phyloP scores from a whole-genome alignment of 2,113 vertebrate species.

The Danionella cerebrum region DNA sequence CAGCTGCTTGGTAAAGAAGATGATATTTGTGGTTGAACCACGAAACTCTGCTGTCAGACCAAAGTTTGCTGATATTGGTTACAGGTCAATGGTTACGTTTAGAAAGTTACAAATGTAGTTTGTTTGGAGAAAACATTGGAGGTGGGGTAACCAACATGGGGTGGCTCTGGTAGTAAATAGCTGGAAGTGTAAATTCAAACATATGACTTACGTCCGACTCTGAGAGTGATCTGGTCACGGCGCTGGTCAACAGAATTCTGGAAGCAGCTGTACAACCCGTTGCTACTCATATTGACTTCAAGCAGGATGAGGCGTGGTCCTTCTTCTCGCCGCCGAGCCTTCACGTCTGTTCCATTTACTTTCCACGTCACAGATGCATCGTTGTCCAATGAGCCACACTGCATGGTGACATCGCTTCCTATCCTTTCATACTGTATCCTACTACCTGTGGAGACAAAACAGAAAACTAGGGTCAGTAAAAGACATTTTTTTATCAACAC shows the following conservation, averaged over 20 bases:
- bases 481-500: no score
- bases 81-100: no score
- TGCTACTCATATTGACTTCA: conserved; percentile 72
- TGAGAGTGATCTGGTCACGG: conserved; percentile 79
- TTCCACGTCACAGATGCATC: conserved; percentile 82
- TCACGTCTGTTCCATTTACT: conserved; percentile 84
- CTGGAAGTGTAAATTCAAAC: neutral
- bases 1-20: neutral
- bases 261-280: conserved; percentile 89
- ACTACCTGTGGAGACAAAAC: conserved; percentile 58
- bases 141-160: no score
- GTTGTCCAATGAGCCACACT: conserved; percentile 80
- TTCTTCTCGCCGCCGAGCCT: conserved; percentile 66
- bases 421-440: conserved; percentile 79
- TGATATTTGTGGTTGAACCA: neutral
- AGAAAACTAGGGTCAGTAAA: neutral
- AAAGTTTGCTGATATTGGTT: conserved; percentile 27
- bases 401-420: conserved; percentile 82
- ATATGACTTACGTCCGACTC: conserved; percentile 81
- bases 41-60: neutral
- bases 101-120: no score
- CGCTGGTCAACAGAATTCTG: conserved; percentile 83
- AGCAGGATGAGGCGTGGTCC: conserved; percentile 76
- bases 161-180: neutral
- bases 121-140: no score